A percentile compares a stretch with the other conserved stretches of the same genome.
These are phyloP conservation scores for Troides aeacus DNA, from an alignment of 2,888 invertebrate genomes.

Conservation along the genomic window DNA sequence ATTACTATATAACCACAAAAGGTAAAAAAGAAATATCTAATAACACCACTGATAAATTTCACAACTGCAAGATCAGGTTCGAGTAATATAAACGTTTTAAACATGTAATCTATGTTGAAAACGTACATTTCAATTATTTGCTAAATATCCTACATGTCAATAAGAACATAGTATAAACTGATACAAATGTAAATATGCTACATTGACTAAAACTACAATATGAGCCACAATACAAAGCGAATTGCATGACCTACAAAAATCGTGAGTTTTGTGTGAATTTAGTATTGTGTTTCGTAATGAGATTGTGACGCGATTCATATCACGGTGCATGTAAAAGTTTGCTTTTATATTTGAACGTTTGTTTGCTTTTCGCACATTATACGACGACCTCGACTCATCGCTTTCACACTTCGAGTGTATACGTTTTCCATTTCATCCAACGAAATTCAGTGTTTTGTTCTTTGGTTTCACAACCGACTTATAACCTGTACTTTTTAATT, in stretches of 20 bases:
- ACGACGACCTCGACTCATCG: slow-evolving; percentile 47
- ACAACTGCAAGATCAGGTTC: too few species aligned
- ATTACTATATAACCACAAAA: too few species aligned
- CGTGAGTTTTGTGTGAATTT: slow-evolving; percentile 23
- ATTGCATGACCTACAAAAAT: slow-evolving; percentile 19
- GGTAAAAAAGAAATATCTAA: too few species aligned
- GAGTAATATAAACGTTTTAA: too few species aligned
- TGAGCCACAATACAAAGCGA: neutral
- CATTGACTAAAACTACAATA: neutral
- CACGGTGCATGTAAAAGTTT: slow-evolving; percentile 6
- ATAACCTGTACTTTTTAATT: slow-evolving; percentile 20
- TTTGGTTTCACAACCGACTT: slow-evolving; percentile 27
- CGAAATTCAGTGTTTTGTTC: slow-evolving; percentile 36
- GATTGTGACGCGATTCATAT: slow-evolving; percentile 27
- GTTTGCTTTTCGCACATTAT: slow-evolving; percentile 48
- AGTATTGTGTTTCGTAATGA: slow-evolving; percentile 23
- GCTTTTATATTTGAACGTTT: slow-evolving; percentile 23
- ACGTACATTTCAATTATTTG: neutral
- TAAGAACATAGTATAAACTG: neutral
- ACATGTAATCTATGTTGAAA: too few species aligned
- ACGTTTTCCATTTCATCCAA: slow-evolving; percentile 35
- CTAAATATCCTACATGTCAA: neutral
- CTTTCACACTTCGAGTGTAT: slow-evolving; percentile 41
- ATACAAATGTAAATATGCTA: neutral
- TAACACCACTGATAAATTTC: too few species aligned